phyloP scores from a whole-genome alignment of 2,797 vertebrate species.

The Hypotaenidia okinawae region DNA sequence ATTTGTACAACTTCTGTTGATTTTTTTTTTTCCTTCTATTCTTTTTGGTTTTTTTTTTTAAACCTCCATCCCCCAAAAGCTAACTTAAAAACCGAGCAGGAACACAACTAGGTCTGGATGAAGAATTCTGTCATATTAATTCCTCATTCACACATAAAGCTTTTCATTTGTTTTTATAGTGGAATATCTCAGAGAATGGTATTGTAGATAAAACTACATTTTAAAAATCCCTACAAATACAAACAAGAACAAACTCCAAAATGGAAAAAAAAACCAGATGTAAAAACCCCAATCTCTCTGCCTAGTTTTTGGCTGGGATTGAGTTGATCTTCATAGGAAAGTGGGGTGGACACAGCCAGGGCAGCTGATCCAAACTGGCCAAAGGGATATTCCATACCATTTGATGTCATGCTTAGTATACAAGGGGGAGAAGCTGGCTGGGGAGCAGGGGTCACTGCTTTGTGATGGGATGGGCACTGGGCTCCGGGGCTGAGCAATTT shows the following conservation, averaged over 20 bases:
- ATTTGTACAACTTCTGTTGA: background rate
- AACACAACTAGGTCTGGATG: background rate
- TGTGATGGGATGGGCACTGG: too few relatives aligned
- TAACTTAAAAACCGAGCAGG: background rate
- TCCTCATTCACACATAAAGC: background rate
- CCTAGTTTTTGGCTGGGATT: too few relatives aligned
- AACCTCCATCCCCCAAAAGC: too few relatives aligned
- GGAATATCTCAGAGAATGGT: background rate
- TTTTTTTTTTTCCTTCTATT: background rate
- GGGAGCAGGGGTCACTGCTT: too few relatives aligned
- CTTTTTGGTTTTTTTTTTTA: background rate
- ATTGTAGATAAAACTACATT: background rate
- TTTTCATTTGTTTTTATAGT: background rate
- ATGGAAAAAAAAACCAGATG: background rate
- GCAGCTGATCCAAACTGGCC: too few relatives aligned
- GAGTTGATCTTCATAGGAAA: too few relatives aligned
- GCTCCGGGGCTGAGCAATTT: too few relatives aligned
- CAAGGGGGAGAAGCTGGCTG: too few relatives aligned
- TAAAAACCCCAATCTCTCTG: background rate
- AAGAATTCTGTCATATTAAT: background rate
- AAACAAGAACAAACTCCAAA: too few relatives aligned
- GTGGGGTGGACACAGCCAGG: too few relatives aligned
- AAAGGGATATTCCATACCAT: too few relatives aligned
- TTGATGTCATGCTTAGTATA: too few relatives aligned
- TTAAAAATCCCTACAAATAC: accelerated